Conservation (phyloP, 2,888 invertebrate genomes). For the Drosophila acutilabella region DNA sequence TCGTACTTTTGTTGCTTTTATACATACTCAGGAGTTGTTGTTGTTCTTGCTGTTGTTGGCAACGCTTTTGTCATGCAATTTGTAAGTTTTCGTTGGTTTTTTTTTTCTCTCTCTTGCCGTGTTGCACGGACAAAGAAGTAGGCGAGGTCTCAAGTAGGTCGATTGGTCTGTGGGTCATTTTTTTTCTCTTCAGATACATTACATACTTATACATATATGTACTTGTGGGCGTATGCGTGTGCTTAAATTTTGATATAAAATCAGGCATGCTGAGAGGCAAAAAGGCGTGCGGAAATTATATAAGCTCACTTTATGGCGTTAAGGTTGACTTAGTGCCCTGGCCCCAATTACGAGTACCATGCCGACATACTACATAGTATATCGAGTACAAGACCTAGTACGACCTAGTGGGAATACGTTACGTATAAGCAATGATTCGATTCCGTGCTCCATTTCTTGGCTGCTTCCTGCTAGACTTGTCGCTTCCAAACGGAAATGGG, state of each 20-base stretch:
- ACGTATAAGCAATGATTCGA: conserved; percentile 39
- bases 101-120: conserved; percentile 17
- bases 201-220: conserved; percentile 6
- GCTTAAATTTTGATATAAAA: conserved; percentile 44
- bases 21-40: not conserved
- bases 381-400: not conserved
- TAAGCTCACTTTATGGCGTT: conserved; percentile 65
- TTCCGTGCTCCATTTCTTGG: conserved; percentile 58
- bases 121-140: conserved; percentile 52
- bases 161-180: conserved; percentile 59
- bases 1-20: conserved; percentile 13
- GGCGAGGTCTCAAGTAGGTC: conserved; percentile 65
- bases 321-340: conserved; percentile 61
- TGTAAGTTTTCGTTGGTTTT: conserved; percentile 50
- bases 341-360: conserved; percentile 50
- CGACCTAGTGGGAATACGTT: not conserved
- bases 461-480: conserved; percentile 46
- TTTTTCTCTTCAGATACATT: conserved; percentile 22
- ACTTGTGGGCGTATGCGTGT: conserved; percentile 1
- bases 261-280: conserved; percentile 41
- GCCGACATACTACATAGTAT: conserved; percentile 6
- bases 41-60: conserved; percentile 38
- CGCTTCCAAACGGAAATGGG: conserved; percentile 36
- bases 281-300: conserved; percentile 68
- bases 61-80: conserved; percentile 63